A percentile compares a stretch with the other conserved stretches of the same genome.
Conservation (phyloP, 2,888 invertebrate genomes). For the Autographa gamma region DNA sequence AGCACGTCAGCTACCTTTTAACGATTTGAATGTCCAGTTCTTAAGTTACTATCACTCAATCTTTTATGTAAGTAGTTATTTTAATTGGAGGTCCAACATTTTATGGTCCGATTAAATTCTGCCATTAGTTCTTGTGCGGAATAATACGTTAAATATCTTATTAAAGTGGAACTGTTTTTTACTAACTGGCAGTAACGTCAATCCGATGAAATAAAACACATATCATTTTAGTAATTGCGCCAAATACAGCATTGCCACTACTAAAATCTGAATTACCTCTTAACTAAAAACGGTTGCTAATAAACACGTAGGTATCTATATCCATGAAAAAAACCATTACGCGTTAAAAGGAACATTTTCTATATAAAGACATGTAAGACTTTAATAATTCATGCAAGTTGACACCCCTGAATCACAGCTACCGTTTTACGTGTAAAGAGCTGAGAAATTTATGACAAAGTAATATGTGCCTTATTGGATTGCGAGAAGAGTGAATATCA, state of each 20-base stretch:
- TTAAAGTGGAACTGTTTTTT: conserved; percentile 23
- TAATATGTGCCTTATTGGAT: conserved; percentile 39
- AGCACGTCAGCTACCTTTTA: conserved; percentile 40
- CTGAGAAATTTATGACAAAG: conserved; percentile 8
- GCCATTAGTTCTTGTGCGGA: conserved; percentile 8
- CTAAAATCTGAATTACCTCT: conserved; percentile 13
- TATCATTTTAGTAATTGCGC: conserved; percentile 33
- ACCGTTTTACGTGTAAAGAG: conserved; percentile 34
- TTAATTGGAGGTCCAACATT: conserved; percentile 21
- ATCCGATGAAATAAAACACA: conserved; percentile 26
- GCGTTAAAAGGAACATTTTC: conserved; percentile 13
- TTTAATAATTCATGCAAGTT: conserved; percentile 35
- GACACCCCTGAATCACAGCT: conserved; percentile 56
- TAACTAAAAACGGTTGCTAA: conserved; percentile 19
- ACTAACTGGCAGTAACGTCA: conserved; percentile 15
- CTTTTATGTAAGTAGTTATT: conserved; percentile 8
- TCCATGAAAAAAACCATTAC: conserved; percentile 11
- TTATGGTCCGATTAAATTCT: conserved; percentile 16
- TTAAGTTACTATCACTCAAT: not conserved
- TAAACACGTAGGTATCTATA: conserved; percentile 19
- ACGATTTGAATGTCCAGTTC: conserved; percentile 18
- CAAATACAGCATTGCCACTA: conserved; percentile 15
- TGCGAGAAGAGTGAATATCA: conserved; percentile 33
- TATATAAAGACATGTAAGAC: conserved; percentile 9
- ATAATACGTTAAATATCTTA: conserved; percentile 15